phyloP scores from a whole-genome alignment of 2,797 vertebrate species.

The Cheracebus regulus region DNA sequence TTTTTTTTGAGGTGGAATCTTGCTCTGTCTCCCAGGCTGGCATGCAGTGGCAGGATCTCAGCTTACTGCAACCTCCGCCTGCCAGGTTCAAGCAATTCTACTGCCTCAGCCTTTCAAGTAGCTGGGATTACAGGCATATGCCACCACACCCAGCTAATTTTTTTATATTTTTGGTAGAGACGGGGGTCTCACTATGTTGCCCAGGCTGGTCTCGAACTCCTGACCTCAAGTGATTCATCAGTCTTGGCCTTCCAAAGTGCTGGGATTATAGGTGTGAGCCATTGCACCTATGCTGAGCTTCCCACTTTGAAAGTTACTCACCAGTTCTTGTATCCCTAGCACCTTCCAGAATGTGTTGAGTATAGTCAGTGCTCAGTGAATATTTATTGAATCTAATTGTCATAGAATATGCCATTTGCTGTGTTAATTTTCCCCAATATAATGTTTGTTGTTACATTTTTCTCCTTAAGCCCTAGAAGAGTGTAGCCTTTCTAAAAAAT shows the following conservation, averaged over 20 bases:
- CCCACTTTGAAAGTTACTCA: background rate
- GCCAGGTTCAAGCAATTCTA: background rate
- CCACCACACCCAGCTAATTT: background rate
- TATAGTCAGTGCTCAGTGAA: background rate
- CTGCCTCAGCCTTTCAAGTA: background rate
- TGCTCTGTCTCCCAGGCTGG: background rate
- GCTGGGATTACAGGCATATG: background rate
- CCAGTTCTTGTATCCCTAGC: background rate
- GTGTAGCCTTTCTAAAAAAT: background rate
- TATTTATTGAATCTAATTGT: background rate
- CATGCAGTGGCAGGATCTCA: background rate
- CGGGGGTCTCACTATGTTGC: background rate
- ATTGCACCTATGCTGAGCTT: background rate
- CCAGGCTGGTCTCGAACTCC: background rate
- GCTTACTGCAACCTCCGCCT: background rate
- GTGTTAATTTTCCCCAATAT: slow-evolving; percentile 4
- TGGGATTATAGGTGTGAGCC: background rate
- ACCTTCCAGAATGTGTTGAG: background rate
- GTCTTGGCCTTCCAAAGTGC: background rate
- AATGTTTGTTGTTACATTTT: background rate
- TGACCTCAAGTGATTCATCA: background rate
- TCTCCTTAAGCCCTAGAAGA: slow-evolving; percentile 34
- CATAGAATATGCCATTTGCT: background rate
- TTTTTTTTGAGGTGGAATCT: background rate
- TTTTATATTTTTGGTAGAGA: background rate